A percentile compares a stretch with the other conserved stretches of the same genome.
These are phyloP conservation scores for Melitaea athalia DNA, from an alignment of 2,888 invertebrate species.

Conservation along the genomic window DNA sequence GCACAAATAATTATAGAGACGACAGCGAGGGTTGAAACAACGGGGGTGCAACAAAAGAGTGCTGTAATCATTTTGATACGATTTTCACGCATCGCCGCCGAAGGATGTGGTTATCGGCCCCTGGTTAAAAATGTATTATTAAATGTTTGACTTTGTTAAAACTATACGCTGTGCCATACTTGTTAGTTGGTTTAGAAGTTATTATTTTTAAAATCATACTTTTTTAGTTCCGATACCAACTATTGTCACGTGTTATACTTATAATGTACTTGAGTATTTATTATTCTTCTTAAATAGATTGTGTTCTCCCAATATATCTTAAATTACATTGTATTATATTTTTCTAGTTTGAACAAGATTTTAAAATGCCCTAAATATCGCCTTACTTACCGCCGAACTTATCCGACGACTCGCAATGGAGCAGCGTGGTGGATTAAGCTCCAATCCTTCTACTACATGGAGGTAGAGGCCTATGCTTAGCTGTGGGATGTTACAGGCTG, in stretches of 20 bases:
- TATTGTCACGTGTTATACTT: neutral
- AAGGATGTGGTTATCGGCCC: constrained; percentile 40
- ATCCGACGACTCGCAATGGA: too few relatives aligned
- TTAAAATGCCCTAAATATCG: too few relatives aligned
- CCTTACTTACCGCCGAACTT: too few relatives aligned
- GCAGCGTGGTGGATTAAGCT: too few relatives aligned
- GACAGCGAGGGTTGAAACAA: constrained; percentile 53
- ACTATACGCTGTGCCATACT: constrained; percentile 5
- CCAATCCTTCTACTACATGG: too few relatives aligned
- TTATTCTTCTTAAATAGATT: too few relatives aligned
- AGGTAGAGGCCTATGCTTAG: too few relatives aligned
- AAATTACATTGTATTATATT: too few relatives aligned
- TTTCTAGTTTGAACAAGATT: too few relatives aligned
- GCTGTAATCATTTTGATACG: constrained; percentile 70
- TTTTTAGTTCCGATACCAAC: neutral
- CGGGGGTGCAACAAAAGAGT: constrained; percentile 58
- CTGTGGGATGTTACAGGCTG: too few relatives aligned
- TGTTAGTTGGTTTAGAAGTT: neutral
- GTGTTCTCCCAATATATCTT: too few relatives aligned
- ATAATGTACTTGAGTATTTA: too few relatives aligned
- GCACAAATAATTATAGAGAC: constrained; percentile 54
- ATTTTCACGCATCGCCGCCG: constrained; percentile 64
- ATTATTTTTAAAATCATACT: neutral
- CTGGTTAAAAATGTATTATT: constrained; percentile 35
- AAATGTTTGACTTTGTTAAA: constrained; percentile 20